Evolutionary conservation across 2,113 vertebrate genomes (phyloP), one percentile per base, ranked within the genome.

Genomic region (Pseudorectes ferrugineus): DNA sequence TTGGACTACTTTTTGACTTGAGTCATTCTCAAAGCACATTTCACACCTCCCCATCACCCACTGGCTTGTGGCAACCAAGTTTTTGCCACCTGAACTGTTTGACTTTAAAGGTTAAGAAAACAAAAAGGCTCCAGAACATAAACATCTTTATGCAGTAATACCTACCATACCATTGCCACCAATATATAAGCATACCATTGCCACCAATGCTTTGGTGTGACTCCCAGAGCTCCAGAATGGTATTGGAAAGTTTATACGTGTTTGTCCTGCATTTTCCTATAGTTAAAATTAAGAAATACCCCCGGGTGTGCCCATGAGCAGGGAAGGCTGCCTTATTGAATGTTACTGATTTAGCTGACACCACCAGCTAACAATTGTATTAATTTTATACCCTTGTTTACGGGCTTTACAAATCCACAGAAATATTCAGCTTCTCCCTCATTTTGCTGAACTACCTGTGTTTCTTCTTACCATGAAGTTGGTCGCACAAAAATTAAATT

Each of bases 81-180:
- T 96, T 93, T 91, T 94, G 77, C 84, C 87, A 91, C 93, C 28
- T n/a, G 4, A 93, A 67, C 76, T 95, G 52, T 67, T 63, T 76
- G 85, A 75, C 83, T 85, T 86, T 26, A 66, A 54, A 61, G 52
- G 66, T 84, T 79, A 95, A 92, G 70, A 93, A 94, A 93, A 81
- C 76, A 92, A 73, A 88, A 83, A 33, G 45, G 46, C 54, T 85
- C 38, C 51, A 55, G 63, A 94, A 70, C 46, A 93, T 86, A 85
- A 93, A 83, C 25, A 72, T 83, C 59, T 86, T 51, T 72, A 43
- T 35, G 22, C 45, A 65, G 66, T 21, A 36, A 65, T 45, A 76
- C 85, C 76, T 79, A 92, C 75, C 66, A 71, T 42, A 57, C 78
- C 71, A 54, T 40, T 66, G 33, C 48, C 73, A 78, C 48, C 76